These are phyloP conservation scores for Aythya baeri DNA, from an alignment of 2,113 vertebrate species.

Conservation along the genomic window DNA sequence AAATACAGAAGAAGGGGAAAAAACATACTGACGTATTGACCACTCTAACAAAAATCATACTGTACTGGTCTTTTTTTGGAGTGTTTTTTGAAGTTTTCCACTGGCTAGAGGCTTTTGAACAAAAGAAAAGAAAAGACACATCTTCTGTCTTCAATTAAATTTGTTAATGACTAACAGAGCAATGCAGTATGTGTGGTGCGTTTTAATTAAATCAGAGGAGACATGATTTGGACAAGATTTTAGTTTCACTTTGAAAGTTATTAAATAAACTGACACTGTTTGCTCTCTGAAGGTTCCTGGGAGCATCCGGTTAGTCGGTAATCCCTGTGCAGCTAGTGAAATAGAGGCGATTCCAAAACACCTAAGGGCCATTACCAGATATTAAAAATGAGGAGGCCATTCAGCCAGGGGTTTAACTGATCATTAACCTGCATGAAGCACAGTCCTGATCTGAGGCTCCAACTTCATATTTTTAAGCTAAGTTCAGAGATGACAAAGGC, in stretches of 20 bases:
- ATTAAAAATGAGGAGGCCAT: background rate
- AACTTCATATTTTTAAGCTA: background rate
- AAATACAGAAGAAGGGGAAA: background rate
- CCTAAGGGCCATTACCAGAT: background rate
- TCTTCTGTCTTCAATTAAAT: constrained; percentile 70
- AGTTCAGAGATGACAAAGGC: background rate
- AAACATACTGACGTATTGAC: background rate
- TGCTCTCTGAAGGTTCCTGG: constrained; percentile 50
- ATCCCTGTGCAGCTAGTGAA: constrained; percentile 49
- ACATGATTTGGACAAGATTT: constrained; percentile 72
- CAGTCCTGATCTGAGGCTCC: background rate
- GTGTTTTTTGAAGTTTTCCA: constrained; percentile 33
- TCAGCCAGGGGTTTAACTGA: background rate
- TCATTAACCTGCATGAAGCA: background rate
- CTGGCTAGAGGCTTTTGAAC: constrained; percentile 45
- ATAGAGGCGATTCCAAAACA: constrained; percentile 23
- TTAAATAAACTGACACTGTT: constrained; percentile 71
- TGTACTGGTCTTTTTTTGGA: constrained; percentile 5
- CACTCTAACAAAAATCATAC: constrained; percentile 51
- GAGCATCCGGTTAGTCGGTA: constrained; percentile 52
- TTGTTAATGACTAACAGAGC: constrained; percentile 68
- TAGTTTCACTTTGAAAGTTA: constrained; percentile 74
- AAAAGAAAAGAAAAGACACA: constrained; percentile 27
- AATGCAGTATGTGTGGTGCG: constrained; percentile 59
- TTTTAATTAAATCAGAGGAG: constrained; percentile 73